Evolutionary conservation across 2,888 invertebrate species (phyloP).

Genomic region (Phyllotreta striolata): DNA sequence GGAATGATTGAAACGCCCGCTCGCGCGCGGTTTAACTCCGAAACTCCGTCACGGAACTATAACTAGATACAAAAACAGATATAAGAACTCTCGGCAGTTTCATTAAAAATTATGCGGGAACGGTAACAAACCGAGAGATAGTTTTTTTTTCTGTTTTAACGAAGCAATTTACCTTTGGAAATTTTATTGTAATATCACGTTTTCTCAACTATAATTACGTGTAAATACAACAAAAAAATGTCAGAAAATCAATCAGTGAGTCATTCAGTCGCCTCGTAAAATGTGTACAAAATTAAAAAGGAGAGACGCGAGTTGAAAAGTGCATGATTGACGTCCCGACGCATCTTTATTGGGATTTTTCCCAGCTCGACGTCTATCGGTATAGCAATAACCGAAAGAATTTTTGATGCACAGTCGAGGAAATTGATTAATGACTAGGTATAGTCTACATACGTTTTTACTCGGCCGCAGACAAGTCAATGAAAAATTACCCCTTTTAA

Average conservation of each 20-base stretch:
- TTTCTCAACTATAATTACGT: too few relatives aligned
- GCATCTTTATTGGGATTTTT: conserved; percentile 10
- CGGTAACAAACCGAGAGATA: too few relatives aligned
- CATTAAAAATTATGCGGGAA: conserved; percentile 5
- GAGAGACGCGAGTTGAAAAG: neutral
- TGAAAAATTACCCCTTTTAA: conserved; percentile 39
- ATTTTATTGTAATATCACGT: too few relatives aligned
- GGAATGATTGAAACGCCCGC: conserved; percentile 22
- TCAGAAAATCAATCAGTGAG: too few relatives aligned
- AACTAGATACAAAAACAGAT: conserved; percentile 20
- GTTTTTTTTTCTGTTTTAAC: neutral
- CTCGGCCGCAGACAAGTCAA: conserved; percentile 34
- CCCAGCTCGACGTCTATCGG: conserved; percentile 3
- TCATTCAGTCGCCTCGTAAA: too few relatives aligned
- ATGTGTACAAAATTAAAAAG: neutral
- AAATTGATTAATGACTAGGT: conserved; percentile 37
- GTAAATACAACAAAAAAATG: too few relatives aligned
- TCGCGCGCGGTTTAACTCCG: conserved; percentile 20
- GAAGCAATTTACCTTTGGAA: too few relatives aligned
- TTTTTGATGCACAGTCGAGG: conserved; percentile 6
- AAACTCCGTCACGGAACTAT: conserved; percentile 24
- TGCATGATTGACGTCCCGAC: conserved; percentile 6
- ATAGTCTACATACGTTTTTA: conserved; percentile 33
- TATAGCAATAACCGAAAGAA: conserved; percentile 18
- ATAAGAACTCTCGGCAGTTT: conserved; percentile 3